Evolutionary conservation across 2,113 vertebrate genomes (phyloP), one percentile per base, ranked within the genome.

Genomic region (Syngnathus scovelli): DNA sequence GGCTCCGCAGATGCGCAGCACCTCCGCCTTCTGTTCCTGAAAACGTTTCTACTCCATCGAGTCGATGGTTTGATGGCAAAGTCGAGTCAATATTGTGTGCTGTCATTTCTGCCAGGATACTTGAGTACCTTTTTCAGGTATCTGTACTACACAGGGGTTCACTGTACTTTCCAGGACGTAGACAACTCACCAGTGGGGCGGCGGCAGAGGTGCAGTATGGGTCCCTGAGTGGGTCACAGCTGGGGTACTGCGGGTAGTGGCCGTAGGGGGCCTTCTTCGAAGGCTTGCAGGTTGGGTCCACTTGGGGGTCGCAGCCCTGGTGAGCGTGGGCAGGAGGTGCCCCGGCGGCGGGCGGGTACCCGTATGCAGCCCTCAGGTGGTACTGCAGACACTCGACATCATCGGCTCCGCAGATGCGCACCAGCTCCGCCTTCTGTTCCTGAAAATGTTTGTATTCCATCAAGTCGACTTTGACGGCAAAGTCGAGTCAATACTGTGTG

Each of bases 301-400:
- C 90, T 73, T 87, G 83, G 49, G 92, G 89, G 76, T 93, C 87
- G 44, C 90, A 92, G 70, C 89, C 89, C 0, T 91, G 88, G 75
- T 92, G 89, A 19, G 89, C 85, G 7, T 92, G 91, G 18, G 91
- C 91, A 1, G 92, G 92, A 12, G 73, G 68, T 1, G 80, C 37
- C 7, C 78, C 85, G 0, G 80, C 77, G 1, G 89, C 70, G 0
- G 89, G 73, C 1, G 49, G 39, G 69, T 91, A 66, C 18, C 92
- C 92, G 8, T 82, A 80, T 43, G 92, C 90, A 0, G 90, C 92
- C 55, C 83, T 90, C 60, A 92, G 75, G 72, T 93, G 92, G 72
- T 91, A 93, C 87, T 93, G 92, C 33, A 93, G 78, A 75, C 92
- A 93, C 78, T 93, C 92, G 0, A 87, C 83, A 19, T 93, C 92